These are phyloP conservation scores for Silurus aristotelis DNA, from an alignment of 2,797 vertebrate genomes.

Conservation along the genomic window DNA sequence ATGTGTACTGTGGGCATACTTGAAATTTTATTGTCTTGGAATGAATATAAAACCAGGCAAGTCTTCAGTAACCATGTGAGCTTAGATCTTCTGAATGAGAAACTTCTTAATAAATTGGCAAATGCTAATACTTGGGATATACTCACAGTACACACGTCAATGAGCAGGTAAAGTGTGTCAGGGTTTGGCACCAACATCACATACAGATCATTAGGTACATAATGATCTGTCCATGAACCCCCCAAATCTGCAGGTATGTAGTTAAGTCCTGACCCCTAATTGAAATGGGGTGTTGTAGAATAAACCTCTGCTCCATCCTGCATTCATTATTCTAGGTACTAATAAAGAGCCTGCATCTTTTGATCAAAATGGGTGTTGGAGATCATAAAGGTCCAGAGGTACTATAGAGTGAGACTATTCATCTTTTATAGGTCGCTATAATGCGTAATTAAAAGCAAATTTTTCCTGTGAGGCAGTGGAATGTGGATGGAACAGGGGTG, in stretches of 20 bases:
- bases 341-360: background rate
- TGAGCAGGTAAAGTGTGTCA: background rate
- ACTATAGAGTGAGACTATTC: background rate
- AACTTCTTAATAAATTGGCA: background rate
- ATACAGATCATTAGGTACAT: background rate
- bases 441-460: background rate
- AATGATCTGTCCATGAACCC: too few relatives aligned
- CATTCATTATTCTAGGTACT: background rate
- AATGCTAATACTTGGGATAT: background rate
- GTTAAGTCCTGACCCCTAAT: too few relatives aligned
- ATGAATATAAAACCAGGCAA: background rate
- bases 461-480: background rate
- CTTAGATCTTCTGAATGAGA: background rate
- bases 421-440: background rate
- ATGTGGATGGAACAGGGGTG: background rate
- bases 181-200: background rate
- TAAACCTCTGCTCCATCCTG: background rate
- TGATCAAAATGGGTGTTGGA: background rate
- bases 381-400: background rate
- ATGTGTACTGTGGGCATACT: background rate
- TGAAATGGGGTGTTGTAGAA: background rate
- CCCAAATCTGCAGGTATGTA: too few relatives aligned
- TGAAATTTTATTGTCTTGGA: background rate
- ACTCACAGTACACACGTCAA: too few relatives aligned
- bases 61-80: background rate